Base-by-base conservation (phyloP, 1,140 invertebrate genomes). In the Danaus melanippus region DNA sequence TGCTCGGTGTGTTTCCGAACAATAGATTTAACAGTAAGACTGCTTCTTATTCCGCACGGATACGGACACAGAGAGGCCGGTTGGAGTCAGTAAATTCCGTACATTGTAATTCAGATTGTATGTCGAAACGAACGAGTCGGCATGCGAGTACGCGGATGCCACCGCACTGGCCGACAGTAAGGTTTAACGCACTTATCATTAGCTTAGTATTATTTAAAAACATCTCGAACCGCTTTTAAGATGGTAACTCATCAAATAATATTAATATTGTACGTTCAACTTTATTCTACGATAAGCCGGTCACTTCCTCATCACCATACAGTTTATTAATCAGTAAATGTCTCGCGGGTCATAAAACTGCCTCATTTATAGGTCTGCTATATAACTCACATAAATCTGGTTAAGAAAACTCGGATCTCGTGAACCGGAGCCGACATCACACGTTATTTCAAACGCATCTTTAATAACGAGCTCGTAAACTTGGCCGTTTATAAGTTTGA, bases 11-110 rank as follows among this genome's bases (percentile, higher is more conserved):
- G 72, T 83, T 68, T 69, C 65, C 65, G 68, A 77, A 86, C 83
- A 86, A 84, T 84, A 74, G 74, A 76, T 71, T 72, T 84, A 83
- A 86, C 83, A 79, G 81, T 84, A 84, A 72, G 73, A 57, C 79
- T 84, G 79, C 56, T 86, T 86, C 81, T 86, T 84, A 86, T 86
- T 86, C 83, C 83, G 83, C 67, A 74, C 83, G 83, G 81, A 84
- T 76, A 78, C 79, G 79, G 78, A 80, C 79, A 66, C 71, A 54
- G 59, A 67, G 69, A 65, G 69, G 69, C 65, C 68, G 74, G 69
- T 79, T 74, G 75, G 73, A 74, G 74, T 72, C 74, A 75, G 76
- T 84, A 76, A 75, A 84, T 83, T 76, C 78, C 75, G 64, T 78
- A 79, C 83, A 86, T 86, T 86, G 80, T 86, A 77, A 86, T 86